Evolutionary conservation across 2,888 invertebrate species (phyloP).

Genomic region (Meteorus colon): DNA sequence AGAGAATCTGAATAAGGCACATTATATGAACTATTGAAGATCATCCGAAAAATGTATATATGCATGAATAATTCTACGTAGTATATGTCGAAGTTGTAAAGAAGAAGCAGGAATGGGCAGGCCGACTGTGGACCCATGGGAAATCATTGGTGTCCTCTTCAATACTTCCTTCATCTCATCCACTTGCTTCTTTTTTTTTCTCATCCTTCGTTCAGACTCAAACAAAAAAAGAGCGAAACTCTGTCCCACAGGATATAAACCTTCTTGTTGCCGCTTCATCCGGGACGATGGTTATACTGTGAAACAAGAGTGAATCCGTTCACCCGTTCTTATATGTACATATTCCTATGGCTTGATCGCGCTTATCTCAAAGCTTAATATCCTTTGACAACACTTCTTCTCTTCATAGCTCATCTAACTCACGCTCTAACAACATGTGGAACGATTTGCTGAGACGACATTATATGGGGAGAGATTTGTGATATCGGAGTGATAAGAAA

Average conservation of each 20-base stretch:
- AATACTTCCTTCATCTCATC: slow-evolving; percentile 47
- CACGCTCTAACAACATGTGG: slow-evolving; percentile 35
- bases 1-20: neutral
- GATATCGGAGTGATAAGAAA: slow-evolving; percentile 20
- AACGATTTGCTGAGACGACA: slow-evolving; percentile 1
- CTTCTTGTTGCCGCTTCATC: slow-evolving; percentile 25
- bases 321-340: neutral
- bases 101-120: slow-evolving; percentile 49
- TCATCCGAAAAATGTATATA: neutral
- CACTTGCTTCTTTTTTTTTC: slow-evolving; percentile 22
- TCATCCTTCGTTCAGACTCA: slow-evolving; percentile 19
- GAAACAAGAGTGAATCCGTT: slow-evolving; percentile 36
- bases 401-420: neutral
- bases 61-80: slow-evolving; percentile 1
- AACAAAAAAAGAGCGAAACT: slow-evolving; percentile 25
- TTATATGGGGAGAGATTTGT: slow-evolving; percentile 26
- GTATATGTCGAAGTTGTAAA: slow-evolving; percentile 36
- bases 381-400: slow-evolving; percentile 22
- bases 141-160: slow-evolving; percentile 67
- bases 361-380: slow-evolving; percentile 36
- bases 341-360: neutral
- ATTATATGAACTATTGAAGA: neutral
- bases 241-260: slow-evolving; percentile 1
- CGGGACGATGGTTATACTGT: slow-evolving; percentile 37
- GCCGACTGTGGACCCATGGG: slow-evolving; percentile 61